phyloP scores from a whole-genome alignment of 2,888 invertebrate species.

The Alloplasta piceator region DNA sequence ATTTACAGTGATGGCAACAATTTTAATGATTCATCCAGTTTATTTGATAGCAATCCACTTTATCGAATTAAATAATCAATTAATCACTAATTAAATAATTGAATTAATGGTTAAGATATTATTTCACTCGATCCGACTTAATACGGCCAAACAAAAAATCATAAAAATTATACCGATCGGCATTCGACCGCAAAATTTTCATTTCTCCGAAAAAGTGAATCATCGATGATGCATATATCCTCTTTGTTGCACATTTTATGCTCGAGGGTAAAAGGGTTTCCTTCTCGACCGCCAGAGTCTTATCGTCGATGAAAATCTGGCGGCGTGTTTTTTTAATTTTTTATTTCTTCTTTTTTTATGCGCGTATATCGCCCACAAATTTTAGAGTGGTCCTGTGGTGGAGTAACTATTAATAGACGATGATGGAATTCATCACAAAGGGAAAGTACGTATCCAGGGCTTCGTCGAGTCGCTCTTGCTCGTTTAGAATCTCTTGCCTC shows the following conservation, averaged over 20 bases:
- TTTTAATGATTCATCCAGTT: too few species aligned
- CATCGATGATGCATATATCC: constrained; percentile 1
- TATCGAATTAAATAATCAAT: not conserved
- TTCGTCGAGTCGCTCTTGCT: constrained; percentile 9
- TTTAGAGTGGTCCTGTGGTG: constrained; percentile 54
- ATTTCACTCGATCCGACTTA: not conserved
- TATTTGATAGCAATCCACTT: not conserved
- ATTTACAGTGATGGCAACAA: too few species aligned
- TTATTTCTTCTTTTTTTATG: constrained; percentile 5
- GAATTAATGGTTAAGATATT: not conserved
- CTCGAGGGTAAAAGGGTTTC: not conserved
- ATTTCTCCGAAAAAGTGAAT: not conserved
- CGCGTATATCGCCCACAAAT: constrained; percentile 59
- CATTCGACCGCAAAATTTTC: not conserved
- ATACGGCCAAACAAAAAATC: not conserved
- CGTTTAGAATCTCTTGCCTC: constrained; percentile 38
- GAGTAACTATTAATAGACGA: constrained; percentile 73
- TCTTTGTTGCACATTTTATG: not conserved
- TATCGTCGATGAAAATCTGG: constrained; percentile 34
- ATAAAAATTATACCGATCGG: not conserved
- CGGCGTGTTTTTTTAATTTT: constrained; percentile 50
- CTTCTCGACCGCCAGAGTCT: not conserved
- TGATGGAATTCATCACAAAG: constrained; percentile 75
- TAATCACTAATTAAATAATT: not conserved
- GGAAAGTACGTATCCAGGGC: constrained; percentile 54